phyloP scores from a whole-genome alignment of 2,113 vertebrate genomes.

The Phalacrocorax aristotelis region DNA sequence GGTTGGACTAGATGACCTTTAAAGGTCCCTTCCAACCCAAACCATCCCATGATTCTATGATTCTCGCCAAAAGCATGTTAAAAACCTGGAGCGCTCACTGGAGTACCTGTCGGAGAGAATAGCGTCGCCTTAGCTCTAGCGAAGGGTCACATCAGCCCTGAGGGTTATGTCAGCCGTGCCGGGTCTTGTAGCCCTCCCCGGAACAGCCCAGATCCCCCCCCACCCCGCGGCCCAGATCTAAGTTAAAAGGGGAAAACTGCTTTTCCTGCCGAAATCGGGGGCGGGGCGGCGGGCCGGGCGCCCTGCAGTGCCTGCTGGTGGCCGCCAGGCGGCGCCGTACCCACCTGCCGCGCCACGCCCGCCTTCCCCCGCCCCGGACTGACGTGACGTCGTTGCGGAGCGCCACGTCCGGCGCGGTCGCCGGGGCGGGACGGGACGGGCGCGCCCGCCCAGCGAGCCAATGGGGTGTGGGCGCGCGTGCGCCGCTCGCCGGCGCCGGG shows the following conservation, averaged over 20 bases:
- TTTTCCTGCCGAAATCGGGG: accelerated
- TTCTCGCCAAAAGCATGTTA: background rate
- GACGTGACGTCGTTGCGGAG: no score
- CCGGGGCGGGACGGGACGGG: no score
- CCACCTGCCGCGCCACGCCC: background rate
- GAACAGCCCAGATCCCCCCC: background rate
- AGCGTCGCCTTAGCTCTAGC: accelerated
- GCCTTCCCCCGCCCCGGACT: no score
- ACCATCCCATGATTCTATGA: no score
- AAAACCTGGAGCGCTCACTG: accelerated
- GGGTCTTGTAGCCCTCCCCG: accelerated
- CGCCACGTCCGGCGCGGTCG: no score
- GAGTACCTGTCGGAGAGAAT: background rate
- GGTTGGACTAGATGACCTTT: no score
- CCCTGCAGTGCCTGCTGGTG: accelerated
- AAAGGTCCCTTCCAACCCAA: no score
- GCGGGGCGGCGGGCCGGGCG: no score
- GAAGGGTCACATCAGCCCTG: background rate
- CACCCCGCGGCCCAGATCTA: accelerated
- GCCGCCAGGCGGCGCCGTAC: background rate
- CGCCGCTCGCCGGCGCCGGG: no score
- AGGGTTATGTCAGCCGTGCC: accelerated
- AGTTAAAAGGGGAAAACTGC: accelerated
- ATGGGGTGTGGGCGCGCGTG: no score
- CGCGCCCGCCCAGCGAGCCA: no score